Evolutionary conservation across 2,113 vertebrate genomes (phyloP), one percentile per base, ranked within the genome.

Genomic region (Hyperoodon ampullatus): DNA sequence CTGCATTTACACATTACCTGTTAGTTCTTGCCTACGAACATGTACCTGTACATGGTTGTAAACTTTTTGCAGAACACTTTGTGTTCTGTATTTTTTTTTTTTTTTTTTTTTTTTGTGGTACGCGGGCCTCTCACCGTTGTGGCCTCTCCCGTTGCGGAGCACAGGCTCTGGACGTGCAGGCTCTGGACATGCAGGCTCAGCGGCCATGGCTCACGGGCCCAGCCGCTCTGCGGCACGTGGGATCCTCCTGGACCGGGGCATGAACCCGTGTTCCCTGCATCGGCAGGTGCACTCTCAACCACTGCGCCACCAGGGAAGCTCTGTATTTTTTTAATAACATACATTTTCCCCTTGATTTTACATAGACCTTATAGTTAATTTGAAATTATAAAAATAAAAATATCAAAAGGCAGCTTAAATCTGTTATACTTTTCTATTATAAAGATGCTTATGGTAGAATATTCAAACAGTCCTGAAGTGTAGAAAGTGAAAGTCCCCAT

Each of bases 351-450:
- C 26, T 96, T 87, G 92, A 61, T 77, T 78, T 28, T 60, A 16
- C 14, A 12, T 75, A 90, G 68, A 85, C 8, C 21, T 90, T 87
- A 80, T 5, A 70, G 35, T 94, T 61, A 94, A 42, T 68, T 90
- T 90, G 74, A 39, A 26, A 66, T 92, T 88, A 85, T 66, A 35
- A 58, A 84, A 87, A 58, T 84, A 75, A 93, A 96, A 72, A 86
- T 78, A 70, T 19, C 47, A 93, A 91, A 86, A 44, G 47, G 26
- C 68, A 94, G 55, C 89, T 95, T 95, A 84, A 95, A 42, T 91
- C 65, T 91, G 8, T 88, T 63, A 93, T 33, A 50, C 35, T 88
- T 91, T 90, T 12, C 33, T 90, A 2, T 90, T 88, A 11, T 85
- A 60, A 84, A 96, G 35, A 44, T 84, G 30, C 42, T 86, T 58